Evolutionary conservation across 23 tunicate species (phyloP), one percentile per base, ranked within the genome.

Genomic region (Botrylloides violaceus): DNA sequence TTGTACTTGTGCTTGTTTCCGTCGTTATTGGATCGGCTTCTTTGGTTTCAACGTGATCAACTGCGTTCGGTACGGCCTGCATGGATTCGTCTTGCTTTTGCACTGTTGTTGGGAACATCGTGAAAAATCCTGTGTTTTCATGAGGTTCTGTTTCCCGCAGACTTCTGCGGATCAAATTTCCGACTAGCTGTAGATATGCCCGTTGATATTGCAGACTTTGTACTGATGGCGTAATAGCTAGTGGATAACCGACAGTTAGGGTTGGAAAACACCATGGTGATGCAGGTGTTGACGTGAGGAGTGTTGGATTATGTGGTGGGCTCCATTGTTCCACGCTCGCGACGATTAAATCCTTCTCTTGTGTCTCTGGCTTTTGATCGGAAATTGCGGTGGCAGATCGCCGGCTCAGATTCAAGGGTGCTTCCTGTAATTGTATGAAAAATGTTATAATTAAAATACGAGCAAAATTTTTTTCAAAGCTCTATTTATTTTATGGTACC

Each of bases 351-450:
- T 4, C 62, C 26, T 58, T 29, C 3, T 63, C 33, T 12, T 27
- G 4, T 25, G 26, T 63, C 3, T 21, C 35, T 63, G 32, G 23
- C 3, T 33, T 3, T 3, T 12, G 33, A 28, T 28, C 33, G 4
- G 7, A 3, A 34, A 27, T 21, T 29, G 35, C 32, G 32, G 36
- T 27, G 7, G 35, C 32, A 19, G 32, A 19, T 28, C 70, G 4
- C 3, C 70, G 20, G 32, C 35, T 63, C 7, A 63, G 70, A 9
- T 63, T 63, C 35, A 63, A 33, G 3, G 70, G 70, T 9, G 70
- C 70, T 25, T 63, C 70, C 70, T 63, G 70, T 28, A 63, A 63
- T n/a, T n/a, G n/a, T n/a, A n/a, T n/a, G n/a, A n/a, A n/a, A n/a
- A n/a, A n/a, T n/a, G n/a, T n/a, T n/a, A n/a, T n/a, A n/a, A n/a